These are phyloP conservation scores for Dryobotodes eremita DNA, from an alignment of 2,888 invertebrate species.

Conservation along the genomic window DNA sequence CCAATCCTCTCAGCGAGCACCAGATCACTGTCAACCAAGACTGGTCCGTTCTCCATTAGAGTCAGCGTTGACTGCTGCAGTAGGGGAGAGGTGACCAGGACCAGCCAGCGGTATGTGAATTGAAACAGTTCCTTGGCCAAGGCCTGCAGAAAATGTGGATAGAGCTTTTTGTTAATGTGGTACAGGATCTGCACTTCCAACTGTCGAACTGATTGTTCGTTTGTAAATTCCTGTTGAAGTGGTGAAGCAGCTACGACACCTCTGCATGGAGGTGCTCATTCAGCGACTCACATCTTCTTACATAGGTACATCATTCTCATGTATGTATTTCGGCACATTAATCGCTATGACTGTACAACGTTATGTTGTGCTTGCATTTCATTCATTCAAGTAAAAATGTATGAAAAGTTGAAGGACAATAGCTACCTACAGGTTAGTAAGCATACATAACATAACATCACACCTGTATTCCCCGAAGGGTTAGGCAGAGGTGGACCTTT, in stretches of 20 bases:
- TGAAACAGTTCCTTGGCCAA: constrained; percentile 69
- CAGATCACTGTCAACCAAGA: constrained; percentile 78
- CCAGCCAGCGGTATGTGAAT: constrained; percentile 81
- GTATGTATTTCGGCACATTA: too few species aligned
- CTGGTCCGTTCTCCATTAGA: constrained; percentile 67
- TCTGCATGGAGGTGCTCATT: background rate
- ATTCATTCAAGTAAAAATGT: too few species aligned
- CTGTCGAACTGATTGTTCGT: background rate
- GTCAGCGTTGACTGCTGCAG: constrained; percentile 45
- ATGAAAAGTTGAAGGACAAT: too few species aligned
- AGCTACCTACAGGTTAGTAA: too few species aligned
- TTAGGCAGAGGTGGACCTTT: too few species aligned
- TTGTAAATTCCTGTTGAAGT: background rate
- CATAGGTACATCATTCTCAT: too few species aligned
- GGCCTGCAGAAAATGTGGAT: constrained; percentile 66
- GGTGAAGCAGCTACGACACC: background rate
- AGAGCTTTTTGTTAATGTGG: background rate
- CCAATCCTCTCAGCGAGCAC: constrained; percentile 74
- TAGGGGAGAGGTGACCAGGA: constrained; percentile 64
- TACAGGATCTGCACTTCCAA: background rate
- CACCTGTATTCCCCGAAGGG: too few species aligned
- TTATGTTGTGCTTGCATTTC: too few species aligned
- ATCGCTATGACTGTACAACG: background rate
- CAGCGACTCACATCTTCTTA: background rate
- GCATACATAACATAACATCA: too few species aligned